Evolutionary conservation across 2,797 vertebrate species (phyloP).

Genomic region (Semaprochilodus insignis): DNA sequence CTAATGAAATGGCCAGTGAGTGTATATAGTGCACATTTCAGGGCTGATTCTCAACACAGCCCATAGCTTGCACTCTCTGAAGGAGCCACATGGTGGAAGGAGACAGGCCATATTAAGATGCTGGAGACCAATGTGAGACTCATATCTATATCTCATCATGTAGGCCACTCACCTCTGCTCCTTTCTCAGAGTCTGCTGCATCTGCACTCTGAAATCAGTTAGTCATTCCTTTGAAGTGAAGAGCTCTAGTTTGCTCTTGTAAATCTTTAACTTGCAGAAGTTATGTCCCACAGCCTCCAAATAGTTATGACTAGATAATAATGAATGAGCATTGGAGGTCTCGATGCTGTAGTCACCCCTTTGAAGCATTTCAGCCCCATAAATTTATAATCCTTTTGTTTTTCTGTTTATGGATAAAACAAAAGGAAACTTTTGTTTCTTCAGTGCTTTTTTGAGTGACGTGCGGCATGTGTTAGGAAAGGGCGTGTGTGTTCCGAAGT

Average conservation of each 20-base stretch:
- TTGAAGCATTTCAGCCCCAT: conserved; percentile 9
- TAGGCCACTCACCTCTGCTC: conserved; percentile 52
- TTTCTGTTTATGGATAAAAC: conserved; percentile 15
- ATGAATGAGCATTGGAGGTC: conserved; percentile 53
- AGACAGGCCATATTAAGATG: not conserved
- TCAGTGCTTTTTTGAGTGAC: not conserved
- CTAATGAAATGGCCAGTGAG: too few species aligned
- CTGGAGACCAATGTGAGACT: not conserved
- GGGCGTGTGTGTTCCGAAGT: conserved; percentile 36
- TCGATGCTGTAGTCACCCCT: conserved; percentile 4
- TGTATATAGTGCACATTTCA: not conserved
- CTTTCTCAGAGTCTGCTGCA: conserved; percentile 59
- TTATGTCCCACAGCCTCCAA: conserved; percentile 55
- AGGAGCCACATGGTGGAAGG: not conserved
- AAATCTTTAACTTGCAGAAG: conserved; percentile 61
- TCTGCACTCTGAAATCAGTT: conserved; percentile 64
- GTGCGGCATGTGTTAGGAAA: not conserved
- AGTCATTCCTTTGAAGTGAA: conserved; percentile 68
- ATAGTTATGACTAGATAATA: conserved; percentile 58
- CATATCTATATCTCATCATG: conserved; percentile 57
- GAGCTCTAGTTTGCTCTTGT: conserved; percentile 59
- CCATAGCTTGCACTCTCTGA: not conserved
- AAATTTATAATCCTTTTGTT: conserved; percentile 20
- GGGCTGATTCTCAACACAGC: too few species aligned
- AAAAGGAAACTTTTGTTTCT: conserved; percentile 40